Evolutionary conservation across 2,113 vertebrate genomes (phyloP), one percentile per base, ranked within the genome.

Genomic region (Uropsilus gracilis): DNA sequence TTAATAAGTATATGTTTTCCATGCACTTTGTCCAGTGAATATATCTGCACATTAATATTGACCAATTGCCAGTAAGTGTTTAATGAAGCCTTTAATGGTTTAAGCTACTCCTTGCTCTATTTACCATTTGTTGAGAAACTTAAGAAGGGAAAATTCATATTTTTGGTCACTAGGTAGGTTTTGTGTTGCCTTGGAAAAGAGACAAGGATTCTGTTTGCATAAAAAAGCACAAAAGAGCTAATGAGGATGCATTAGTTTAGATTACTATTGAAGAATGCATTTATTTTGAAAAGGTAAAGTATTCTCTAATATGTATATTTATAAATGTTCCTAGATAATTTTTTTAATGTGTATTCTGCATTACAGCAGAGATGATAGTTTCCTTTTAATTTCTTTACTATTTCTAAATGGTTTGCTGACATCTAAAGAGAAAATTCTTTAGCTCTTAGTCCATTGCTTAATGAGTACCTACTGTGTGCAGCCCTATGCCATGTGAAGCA

Each of bases 211-310:
- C 80, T 94, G 50, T 97, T 93, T 96, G 66, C 80, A 78, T 85
- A 94, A 85, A 55, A 91, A 71, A 95, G 93, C 71, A 97, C 94
- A 96, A 93, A 95, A 97, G 81, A 80, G 84, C 94, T 96, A 93
- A 97, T 94, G 87, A 97, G 68, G 55, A 87, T 92, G 76, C 14
- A 8, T 1, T 20, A 34, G 39, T 91, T 94, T 90, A 87, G 66
- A 81, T 89, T 92, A 89, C 88, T 94, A 91, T 89, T 91, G 69
- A 95, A 94, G 82, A 48, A 73, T 26, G 57, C 57, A 77, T 89
- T 94, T 93, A 86, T 69, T 91, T 95, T 94, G 32, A 50, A 94
- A 95, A 97, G 86, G 78, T 64, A 34, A 96, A 94, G 44, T 76
- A 77, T 75, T 82, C 80, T 93, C 44, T 86, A 82, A 73, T 42